Evolutionary conservation across 2,797 vertebrate species (phyloP).

Genomic region (Pteronotus mesoamericanus): DNA sequence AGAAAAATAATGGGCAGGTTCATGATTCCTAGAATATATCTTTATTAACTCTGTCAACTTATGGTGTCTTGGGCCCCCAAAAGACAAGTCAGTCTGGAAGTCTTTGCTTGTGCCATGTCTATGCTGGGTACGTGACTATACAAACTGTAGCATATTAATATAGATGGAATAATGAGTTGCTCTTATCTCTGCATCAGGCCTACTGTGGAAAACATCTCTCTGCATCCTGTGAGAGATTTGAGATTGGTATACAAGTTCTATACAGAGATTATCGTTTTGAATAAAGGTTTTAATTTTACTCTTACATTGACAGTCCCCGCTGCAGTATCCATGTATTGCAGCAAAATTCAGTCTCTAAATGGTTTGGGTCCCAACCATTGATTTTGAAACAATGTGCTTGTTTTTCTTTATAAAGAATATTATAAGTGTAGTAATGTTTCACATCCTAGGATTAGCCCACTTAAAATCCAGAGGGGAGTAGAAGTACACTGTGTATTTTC

Average conservation of each 20-base stretch:
- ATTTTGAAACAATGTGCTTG: background rate
- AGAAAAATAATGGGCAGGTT: constrained; percentile 60
- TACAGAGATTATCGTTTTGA: background rate
- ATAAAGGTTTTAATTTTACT: constrained; percentile 20
- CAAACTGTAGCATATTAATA: background rate
- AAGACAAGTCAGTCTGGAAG: constrained; percentile 14
- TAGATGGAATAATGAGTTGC: constrained; percentile 17
- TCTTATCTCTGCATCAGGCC: background rate
- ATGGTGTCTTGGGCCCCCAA: background rate
- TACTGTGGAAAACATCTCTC: background rate
- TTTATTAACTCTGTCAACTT: constrained; percentile 60
- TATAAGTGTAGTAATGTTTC: background rate
- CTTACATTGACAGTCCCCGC: background rate
- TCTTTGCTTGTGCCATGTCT: background rate
- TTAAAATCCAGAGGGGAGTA: background rate
- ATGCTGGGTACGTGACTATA: background rate
- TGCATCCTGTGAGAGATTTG: background rate
- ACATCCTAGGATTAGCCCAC: background rate
- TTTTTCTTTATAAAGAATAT: constrained; percentile 22
- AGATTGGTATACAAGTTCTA: background rate
- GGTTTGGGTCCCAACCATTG: background rate
- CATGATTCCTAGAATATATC: constrained; percentile 49
- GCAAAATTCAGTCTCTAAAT: background rate
- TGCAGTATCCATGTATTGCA: background rate
- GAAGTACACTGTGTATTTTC: background rate